phyloP scores from a whole-genome alignment of 2,888 invertebrate species.

The Cryptops parisi region DNA sequence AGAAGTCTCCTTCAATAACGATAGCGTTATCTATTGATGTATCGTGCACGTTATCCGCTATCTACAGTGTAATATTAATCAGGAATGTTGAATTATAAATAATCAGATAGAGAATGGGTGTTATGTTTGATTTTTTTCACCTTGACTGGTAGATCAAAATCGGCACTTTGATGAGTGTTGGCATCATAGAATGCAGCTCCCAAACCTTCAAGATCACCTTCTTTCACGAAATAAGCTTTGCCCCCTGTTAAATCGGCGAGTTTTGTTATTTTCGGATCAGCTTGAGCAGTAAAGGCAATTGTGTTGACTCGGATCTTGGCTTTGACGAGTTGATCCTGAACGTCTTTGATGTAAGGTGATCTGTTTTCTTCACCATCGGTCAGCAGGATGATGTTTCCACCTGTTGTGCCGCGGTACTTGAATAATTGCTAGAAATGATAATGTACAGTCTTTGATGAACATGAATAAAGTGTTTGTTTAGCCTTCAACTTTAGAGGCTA shows the following conservation, averaged over 20 bases:
- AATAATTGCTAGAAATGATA: not conserved
- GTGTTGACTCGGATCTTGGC: not conserved
- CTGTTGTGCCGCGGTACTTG: not conserved
- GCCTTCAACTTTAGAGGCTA: no score
- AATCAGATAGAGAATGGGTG: no score
- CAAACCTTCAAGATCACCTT: not conserved
- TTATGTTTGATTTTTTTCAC: no score
- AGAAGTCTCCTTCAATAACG: no score
- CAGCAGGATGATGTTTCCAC: constrained; percentile 5
- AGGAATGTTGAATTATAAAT: no score
- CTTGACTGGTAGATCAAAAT: not conserved
- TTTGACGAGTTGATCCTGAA: not conserved
- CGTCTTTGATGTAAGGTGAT: not conserved
- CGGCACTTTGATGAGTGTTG: not conserved
- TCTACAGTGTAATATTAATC: no score
- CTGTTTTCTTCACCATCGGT: constrained; percentile 5
- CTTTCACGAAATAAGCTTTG: not conserved
- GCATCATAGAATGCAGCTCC: not conserved
- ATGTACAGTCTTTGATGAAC: not conserved
- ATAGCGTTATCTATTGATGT: no score
- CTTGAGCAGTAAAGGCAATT: constrained; percentile 1
- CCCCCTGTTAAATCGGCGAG: not conserved
- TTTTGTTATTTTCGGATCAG: not conserved
- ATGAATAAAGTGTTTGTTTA: not conserved
- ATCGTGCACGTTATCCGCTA: no score